A percentile compares a stretch with the other conserved stretches of the same genome.
These are phyloP conservation scores for Hydroisotoma schaefferi DNA, from an alignment of 2,888 invertebrate genomes.

Conservation along the genomic window DNA sequence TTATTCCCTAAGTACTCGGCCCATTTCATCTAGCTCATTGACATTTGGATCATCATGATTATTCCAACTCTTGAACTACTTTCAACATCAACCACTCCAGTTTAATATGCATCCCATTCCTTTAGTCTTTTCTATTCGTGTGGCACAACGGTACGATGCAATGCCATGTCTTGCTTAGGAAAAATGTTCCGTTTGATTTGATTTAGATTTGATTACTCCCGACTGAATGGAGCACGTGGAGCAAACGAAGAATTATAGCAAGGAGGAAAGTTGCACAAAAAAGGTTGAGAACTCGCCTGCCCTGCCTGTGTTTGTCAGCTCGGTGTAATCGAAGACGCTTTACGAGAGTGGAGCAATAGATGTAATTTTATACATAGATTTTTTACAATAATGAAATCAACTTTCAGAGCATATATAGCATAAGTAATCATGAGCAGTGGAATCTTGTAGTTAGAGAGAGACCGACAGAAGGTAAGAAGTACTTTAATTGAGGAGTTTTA, in stretches of 20 bases:
- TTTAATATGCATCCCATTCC: conserved; percentile 10
- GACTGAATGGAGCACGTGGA: conserved; percentile 25
- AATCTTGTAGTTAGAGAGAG: not conserved
- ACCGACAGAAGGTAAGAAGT: not conserved
- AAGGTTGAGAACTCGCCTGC: not conserved
- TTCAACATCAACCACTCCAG: not conserved
- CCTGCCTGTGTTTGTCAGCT: no score
- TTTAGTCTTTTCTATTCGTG: not conserved
- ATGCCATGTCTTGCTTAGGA: not conserved
- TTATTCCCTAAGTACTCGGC: conserved; percentile 3
- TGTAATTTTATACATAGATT: no score
- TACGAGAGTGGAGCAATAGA: no score
- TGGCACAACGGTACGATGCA: not conserved
- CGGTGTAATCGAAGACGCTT: no score
- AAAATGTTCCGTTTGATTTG: conserved; percentile 24
- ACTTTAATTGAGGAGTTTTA: not conserved
- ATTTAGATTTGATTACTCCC: conserved; percentile 25
- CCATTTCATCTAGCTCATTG: conserved; percentile 7
- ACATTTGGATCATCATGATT: no score
- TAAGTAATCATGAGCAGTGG: not conserved
- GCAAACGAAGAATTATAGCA: conserved; percentile 6
- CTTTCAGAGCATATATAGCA: not conserved
- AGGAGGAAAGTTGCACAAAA: not conserved
- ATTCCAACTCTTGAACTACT: conserved; percentile 1
- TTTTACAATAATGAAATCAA: no score